Base-by-base conservation (phyloP, 1,140 invertebrate species). In the Hormaphis cornu region DNA sequence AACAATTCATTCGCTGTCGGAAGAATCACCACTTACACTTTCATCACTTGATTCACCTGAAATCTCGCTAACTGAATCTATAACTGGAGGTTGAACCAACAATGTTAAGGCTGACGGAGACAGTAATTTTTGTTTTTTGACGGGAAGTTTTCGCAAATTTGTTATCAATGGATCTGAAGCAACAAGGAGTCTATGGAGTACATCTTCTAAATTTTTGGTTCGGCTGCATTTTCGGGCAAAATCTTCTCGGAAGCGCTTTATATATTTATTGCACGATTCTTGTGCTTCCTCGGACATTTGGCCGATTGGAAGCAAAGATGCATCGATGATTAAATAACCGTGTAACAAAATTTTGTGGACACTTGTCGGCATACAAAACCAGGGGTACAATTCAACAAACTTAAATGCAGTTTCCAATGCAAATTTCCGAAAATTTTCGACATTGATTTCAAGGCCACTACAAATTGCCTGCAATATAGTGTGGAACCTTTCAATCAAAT, bases 341-440 rank as follows among this genome's bases (percentile, higher is more conserved):
- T 78, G 75, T 10, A 77, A 71, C 7, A 78, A 59, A 37, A 77
- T 70, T 72, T 76, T 77, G 66, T 77, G 75, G 70, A 66, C 69
- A 71, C 44, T 69, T 18, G 46, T 28, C n/a, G 63, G 14, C 28
- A 69, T 69, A 50, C 18, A 28, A 16, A 73, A 77, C 76, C 75
- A 77, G 0, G 10, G 20, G 73, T 76, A 77, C 26, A 73, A 28
- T 1, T 69, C 24, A 2, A 75, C 54, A 69, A 56, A 76, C 16
- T 72, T 16, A 72, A 70, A 69, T 52, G 74, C 74, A 14, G 74
- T 76, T 48, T 74, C 72, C 24, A 70, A 52, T 26, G 69, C 56
- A 28, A 74, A 75, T 28, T 71, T 66, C 50, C 72, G 54, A 72
- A 75, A 76, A 14, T 42, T 40, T 14, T 73, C 69, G 12, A 37